Conservation (phyloP, 2,113 vertebrate genomes). For the Charadrius vociferus region DNA sequence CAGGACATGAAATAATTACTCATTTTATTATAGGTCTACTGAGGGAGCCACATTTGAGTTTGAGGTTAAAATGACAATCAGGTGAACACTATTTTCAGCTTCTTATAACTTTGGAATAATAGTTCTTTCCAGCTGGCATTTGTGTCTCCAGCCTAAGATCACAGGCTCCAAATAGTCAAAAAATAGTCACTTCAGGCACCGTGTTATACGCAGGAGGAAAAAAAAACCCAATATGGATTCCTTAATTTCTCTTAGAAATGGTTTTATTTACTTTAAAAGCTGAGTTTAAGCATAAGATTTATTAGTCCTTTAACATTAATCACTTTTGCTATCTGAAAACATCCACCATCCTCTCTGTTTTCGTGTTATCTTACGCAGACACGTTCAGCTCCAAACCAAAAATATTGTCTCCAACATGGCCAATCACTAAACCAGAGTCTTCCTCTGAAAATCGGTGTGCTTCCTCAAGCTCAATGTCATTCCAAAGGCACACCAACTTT, state of each 20-base stretch:
- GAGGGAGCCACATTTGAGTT: not conserved
- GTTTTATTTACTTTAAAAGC: not conserved
- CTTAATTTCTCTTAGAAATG: not conserved
- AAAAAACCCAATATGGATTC: not conserved
- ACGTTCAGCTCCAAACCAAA: not conserved
- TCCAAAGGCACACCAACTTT: not conserved
- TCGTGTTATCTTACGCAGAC: too few species aligned
- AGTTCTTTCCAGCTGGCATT: not conserved
- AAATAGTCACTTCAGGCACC: not conserved
- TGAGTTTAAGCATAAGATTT: not conserved
- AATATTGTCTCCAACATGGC: fast-evolving
- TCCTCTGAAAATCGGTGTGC: fast-evolving
- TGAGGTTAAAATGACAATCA: not conserved
- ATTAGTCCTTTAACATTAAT: not conserved
- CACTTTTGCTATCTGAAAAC: not conserved
- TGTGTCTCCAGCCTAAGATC: not conserved
- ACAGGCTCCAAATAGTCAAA: not conserved
- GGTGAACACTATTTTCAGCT: not conserved
- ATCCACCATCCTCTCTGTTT: not conserved
- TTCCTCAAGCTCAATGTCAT: not conserved
- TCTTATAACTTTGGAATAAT: not conserved
- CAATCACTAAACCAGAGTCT: not conserved
- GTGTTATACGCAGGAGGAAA: not conserved
- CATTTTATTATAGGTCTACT: not conserved
- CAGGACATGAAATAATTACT: not conserved